Evolutionary conservation across 2,113 vertebrate species (phyloP).

Genomic region (Lophotis ruficrista): DNA sequence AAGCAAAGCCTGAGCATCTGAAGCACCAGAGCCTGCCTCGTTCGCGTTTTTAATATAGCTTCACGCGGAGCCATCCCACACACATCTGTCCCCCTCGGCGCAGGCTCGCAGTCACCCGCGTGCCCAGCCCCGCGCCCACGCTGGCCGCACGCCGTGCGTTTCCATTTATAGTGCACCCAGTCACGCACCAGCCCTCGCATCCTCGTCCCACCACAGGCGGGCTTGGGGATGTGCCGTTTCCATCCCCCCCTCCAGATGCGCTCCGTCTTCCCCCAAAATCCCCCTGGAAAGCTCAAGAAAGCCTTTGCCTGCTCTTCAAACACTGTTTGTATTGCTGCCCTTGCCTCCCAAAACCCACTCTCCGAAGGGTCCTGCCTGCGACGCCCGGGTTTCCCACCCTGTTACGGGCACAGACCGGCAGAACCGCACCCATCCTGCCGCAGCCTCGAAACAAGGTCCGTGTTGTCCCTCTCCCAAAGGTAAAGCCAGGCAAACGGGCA

Average conservation of each 20-base stretch:
- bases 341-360: background rate
- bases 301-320: fast-evolving
- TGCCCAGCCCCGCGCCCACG: background rate
- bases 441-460: background rate
- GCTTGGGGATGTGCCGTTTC: background rate
- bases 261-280: background rate
- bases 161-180: background rate
- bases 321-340: background rate
- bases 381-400: background rate
- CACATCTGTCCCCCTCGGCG: slow-evolving; percentile 44
- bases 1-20: background rate
- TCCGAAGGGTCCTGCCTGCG: background rate
- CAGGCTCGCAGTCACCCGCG: background rate
- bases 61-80: slow-evolving; percentile 40
- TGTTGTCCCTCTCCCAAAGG: too few species aligned
- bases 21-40: background rate
- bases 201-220: background rate
- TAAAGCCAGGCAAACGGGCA: background rate
- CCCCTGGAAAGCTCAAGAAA: background rate
- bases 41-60: slow-evolving; percentile 5
- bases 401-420: fast-evolving
- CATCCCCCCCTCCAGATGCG: fast-evolving
- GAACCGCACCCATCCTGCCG: fast-evolving
- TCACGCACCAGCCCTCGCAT: background rate
- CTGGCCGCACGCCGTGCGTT: background rate